Conservation (phyloP, 1,140 invertebrate species). For the Hypothenemus hampei region DNA sequence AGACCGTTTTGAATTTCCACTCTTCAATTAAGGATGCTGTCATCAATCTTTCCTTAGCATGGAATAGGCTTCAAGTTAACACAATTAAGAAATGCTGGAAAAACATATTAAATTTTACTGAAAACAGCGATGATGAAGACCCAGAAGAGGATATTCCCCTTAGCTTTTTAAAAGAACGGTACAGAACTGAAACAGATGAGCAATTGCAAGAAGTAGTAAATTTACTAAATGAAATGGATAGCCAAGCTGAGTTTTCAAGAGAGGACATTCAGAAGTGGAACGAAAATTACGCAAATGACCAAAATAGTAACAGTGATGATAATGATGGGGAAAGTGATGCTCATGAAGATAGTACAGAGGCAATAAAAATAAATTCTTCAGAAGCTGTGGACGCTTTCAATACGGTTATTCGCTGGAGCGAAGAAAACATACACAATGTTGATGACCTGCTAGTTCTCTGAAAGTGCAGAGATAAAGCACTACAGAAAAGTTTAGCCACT, state of each 20-base stretch:
- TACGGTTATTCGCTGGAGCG: neutral
- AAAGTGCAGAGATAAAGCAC: too few relatives aligned
- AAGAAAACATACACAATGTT: neutral
- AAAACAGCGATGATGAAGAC: neutral
- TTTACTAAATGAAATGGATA: neutral
- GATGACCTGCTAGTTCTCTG: too few relatives aligned
- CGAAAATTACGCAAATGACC: neutral
- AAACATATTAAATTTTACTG: neutral
- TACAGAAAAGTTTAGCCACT: too few relatives aligned
- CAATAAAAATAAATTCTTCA: neutral
- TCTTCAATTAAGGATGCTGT: neutral
- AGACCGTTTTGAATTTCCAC: too few relatives aligned
- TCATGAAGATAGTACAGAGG: neutral
- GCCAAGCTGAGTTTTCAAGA: neutral
- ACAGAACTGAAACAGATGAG: neutral
- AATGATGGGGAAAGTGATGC: neutral
- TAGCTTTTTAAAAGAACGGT: neutral
- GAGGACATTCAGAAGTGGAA: neutral
- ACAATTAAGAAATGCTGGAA: neutral
- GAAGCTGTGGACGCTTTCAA: neutral
- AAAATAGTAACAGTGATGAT: neutral
- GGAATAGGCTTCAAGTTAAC: too few relatives aligned
- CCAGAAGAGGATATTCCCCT: neutral
- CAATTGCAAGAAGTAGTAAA: neutral
- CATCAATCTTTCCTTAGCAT: neutral